Base-by-base conservation (phyloP, 1,140 invertebrate species). In the Drosophila kurseongensis region DNA sequence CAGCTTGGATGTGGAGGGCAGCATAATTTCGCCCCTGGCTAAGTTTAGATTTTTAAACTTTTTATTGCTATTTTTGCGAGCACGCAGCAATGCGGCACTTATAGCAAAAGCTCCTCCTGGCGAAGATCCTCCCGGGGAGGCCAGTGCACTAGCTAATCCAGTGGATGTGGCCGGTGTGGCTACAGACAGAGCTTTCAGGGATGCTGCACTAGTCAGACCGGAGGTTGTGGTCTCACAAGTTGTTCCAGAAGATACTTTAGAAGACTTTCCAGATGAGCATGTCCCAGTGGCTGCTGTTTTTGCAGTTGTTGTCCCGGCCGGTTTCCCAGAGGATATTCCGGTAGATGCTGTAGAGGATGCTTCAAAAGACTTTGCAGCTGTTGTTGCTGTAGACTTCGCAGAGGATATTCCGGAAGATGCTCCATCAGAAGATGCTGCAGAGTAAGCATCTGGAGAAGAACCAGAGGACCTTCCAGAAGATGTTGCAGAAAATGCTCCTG, bases 41-140 rank as follows among this genome's bases (percentile, higher is more conserved):
- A 91, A 74, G 80, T 91, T 91, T 58, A 91, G 82, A 78, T 91
- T 91, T 84, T 91, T 90, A 57, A 91, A 91, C 76, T 91, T 91
- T 66, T 91, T 91, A 80, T 89, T 85, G 59, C 79, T 69, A 47
- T 74, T 82, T 56, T 83, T 90, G 60, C 84, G 80, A 71, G 75
- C 76, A 50, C 81, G 75, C 56, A 84, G 84, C 51, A 89, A 59
- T 18, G 80, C 79, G 27, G 62, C 80, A 51, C 63, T 65, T 23
- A 62, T 68, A 27, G 66, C 73, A 78, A 80, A 74, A 52, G 67
- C 40, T 51, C 58, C 50, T n/a, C 60, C 65, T 5, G 47, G 47
- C 16, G 65, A 68, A 14, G 63, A 32, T 48, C 38, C 65, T 38
- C 65, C 65, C 1, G 58, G 55, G 51, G 45, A 57, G 16, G 18